phyloP scores from a whole-genome alignment of 2,113 vertebrate species.

The Galeopterus variegatus region DNA sequence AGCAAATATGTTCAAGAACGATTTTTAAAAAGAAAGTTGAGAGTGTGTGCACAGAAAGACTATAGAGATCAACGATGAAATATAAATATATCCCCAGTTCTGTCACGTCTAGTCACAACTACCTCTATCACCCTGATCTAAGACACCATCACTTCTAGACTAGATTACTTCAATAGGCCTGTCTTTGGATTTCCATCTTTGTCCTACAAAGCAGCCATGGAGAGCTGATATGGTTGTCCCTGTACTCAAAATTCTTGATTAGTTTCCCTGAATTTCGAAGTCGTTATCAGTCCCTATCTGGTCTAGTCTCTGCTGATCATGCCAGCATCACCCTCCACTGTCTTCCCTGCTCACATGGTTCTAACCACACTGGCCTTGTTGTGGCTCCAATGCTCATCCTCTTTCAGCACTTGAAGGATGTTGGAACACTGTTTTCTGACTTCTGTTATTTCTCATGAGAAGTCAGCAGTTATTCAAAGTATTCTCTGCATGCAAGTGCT shows the following conservation, averaged over 20 bases:
- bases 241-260: neutral
- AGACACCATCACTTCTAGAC: neutral
- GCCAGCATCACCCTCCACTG: neutral
- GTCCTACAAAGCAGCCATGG: neutral
- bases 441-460: neutral
- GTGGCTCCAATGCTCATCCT: neutral
- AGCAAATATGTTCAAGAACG: neutral
- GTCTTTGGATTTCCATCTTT: neutral
- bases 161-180: neutral
- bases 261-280: neutral
- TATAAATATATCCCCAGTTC: neutral
- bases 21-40: neutral
- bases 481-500: neutral
- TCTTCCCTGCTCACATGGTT: neutral
- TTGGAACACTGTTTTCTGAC: neutral
- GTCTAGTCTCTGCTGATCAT: neutral
- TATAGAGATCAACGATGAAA: neutral
- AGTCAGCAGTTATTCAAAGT: neutral
- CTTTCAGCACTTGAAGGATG: too few relatives aligned
- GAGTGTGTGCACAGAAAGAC: neutral
- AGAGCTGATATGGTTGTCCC: neutral
- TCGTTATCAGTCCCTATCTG: neutral
- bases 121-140: neutral
- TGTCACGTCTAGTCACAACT: neutral
- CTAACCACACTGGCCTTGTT: neutral